phyloP scores from a whole-genome alignment of 2,797 vertebrate species.

The Dendrocincla fuliginosa region DNA sequence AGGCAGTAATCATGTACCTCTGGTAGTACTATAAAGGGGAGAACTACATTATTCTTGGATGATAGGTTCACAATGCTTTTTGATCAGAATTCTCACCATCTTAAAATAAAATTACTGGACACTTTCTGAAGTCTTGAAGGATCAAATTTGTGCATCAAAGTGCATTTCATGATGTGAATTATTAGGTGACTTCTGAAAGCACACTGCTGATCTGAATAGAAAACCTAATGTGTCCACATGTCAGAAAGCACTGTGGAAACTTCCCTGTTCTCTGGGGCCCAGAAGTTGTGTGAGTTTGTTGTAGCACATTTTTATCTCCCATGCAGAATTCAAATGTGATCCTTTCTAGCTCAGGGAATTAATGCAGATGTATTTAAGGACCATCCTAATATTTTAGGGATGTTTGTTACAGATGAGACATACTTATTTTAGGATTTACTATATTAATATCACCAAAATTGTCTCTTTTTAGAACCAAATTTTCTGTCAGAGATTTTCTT shows the following conservation, averaged over 20 bases:
- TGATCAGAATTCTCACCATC: neutral
- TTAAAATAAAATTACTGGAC: neutral
- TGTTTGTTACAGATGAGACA: neutral
- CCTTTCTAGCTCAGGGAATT: neutral
- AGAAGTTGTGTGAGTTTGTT: neutral
- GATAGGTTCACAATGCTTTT: neutral
- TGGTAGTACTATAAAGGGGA: neutral
- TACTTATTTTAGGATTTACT: conserved; percentile 3
- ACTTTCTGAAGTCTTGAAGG: neutral
- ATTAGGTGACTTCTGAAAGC: neutral
- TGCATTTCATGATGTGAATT: neutral
- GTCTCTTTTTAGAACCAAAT: neutral
- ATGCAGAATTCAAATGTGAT: neutral
- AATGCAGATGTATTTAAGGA: neutral
- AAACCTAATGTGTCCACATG: neutral
- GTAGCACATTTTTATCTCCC: neutral
- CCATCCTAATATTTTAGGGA: neutral
- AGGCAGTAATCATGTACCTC: neutral
- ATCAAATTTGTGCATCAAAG: neutral
- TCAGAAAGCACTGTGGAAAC: neutral
- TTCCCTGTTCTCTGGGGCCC: neutral
- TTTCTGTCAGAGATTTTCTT: neutral
- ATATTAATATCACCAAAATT: neutral
- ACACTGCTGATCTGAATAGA: neutral
- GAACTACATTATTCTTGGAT: neutral